Conservation (phyloP, 2,888 invertebrate genomes). For the Dendrolimus pini region DNA sequence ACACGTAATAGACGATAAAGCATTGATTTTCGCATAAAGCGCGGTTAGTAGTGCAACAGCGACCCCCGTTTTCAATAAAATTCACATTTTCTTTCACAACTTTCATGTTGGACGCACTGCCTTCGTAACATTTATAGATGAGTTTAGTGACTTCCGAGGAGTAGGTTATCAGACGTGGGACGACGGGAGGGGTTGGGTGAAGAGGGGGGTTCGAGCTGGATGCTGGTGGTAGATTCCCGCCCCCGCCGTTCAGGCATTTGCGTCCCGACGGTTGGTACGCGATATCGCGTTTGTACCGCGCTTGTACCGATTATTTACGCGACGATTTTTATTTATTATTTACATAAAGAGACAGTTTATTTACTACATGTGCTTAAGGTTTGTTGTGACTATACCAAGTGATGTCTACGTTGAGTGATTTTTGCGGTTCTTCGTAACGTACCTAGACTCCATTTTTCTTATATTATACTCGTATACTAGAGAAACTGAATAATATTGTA, state of each 20-base stretch:
- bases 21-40: conserved; percentile 55
- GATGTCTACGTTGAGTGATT: conserved; percentile 41
- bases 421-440: conserved; percentile 37
- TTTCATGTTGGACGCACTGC: conserved; percentile 42
- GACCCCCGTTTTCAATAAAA: conserved; percentile 65
- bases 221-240: conserved; percentile 50
- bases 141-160: conserved; percentile 76
- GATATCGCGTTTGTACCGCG: conserved; percentile 37
- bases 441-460: background rate
- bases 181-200: conserved; percentile 26
- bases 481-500: no score
- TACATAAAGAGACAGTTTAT: conserved; percentile 29
- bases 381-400: conserved; percentile 60
- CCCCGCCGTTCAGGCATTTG: conserved; percentile 48
- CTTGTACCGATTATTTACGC: conserved; percentile 37
- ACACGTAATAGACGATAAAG: conserved; percentile 45
- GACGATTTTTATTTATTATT: conserved; percentile 46
- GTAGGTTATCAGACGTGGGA: conserved; percentile 69
- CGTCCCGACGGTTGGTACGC: conserved; percentile 54
- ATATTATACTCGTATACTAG: background rate
- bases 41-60: conserved; percentile 43
- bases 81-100: conserved; percentile 65
- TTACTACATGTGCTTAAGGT: conserved; percentile 44
- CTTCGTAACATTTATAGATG: conserved; percentile 65
- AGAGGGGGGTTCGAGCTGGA: conserved; percentile 51